Evolutionary conservation across 2,113 vertebrate species (phyloP).

Genomic region (Chaenogobius annularis): DNA sequence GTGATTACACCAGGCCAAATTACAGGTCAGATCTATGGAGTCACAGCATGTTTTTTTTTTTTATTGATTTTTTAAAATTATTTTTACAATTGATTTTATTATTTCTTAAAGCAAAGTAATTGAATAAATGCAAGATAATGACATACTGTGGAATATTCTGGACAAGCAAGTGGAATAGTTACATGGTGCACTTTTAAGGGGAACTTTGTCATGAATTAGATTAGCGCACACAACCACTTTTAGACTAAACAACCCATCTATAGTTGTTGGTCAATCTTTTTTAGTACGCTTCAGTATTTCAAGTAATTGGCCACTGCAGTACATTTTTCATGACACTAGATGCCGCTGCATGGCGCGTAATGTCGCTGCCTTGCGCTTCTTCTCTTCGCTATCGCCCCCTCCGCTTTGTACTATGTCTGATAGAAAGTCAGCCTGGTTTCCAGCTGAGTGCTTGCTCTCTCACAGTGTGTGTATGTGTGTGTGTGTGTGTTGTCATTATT

Average conservation of each 20-base stretch:
- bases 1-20: no score
- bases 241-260: background rate
- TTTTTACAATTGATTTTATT: no score
- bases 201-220: background rate
- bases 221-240: background rate
- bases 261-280: background rate
- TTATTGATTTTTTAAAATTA: no score
- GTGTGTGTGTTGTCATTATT: conserved; percentile 82
- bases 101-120: no score
- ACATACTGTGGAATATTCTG: no score
- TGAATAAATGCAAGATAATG: no score
- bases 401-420: conserved; percentile 55
- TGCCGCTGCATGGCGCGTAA: conserved; percentile 71
- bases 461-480: conserved; percentile 60
- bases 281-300: background rate
- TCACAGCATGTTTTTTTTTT: no score
- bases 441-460: conserved; percentile 81
- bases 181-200: background rate
- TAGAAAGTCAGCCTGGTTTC: conserved; percentile 82
- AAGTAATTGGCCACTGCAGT: conserved; percentile 15
- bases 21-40: no score
- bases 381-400: conserved; percentile 26
- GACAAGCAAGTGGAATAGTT: no score
- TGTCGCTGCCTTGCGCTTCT: conserved; percentile 12
- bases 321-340: conserved; percentile 38